Conservation (phyloP, 2,797 vertebrate species). For the Chiroxiphia lanceolata region DNA sequence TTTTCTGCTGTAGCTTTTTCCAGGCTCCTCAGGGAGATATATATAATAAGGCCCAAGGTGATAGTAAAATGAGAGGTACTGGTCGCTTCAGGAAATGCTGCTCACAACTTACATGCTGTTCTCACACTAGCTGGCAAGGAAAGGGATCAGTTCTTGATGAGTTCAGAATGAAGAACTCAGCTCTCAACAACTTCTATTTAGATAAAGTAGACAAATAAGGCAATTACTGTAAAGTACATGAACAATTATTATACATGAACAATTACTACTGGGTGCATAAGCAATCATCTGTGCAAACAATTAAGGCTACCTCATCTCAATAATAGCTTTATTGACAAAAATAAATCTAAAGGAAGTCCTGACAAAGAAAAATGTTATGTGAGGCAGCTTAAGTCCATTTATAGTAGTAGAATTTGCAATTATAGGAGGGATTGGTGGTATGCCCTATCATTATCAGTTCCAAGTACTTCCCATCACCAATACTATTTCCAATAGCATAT, state of each 20-base stretch:
- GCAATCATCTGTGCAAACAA: neutral
- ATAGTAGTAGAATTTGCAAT: neutral
- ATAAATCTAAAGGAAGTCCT: neutral
- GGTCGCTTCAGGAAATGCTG: neutral
- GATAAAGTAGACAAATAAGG: neutral
- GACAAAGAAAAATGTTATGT: neutral
- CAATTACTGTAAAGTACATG: neutral
- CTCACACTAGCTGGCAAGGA: neutral
- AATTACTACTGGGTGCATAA: neutral
- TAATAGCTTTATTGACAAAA: neutral
- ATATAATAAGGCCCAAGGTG: neutral
- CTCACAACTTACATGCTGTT: neutral
- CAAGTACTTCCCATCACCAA: neutral
- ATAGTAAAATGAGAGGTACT: neutral
- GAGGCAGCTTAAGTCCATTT: neutral
- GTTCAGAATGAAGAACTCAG: neutral
- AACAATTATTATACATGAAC: neutral
- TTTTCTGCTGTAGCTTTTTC: neutral
- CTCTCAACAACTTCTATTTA: neutral
- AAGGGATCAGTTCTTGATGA: neutral
- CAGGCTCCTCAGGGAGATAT: neutral
- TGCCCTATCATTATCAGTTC: neutral
- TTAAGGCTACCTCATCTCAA: neutral
- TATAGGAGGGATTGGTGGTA: neutral
- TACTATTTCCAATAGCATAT: neutral